Conservation (phyloP, 2,888 invertebrate species). For the Oligia latruncula region DNA sequence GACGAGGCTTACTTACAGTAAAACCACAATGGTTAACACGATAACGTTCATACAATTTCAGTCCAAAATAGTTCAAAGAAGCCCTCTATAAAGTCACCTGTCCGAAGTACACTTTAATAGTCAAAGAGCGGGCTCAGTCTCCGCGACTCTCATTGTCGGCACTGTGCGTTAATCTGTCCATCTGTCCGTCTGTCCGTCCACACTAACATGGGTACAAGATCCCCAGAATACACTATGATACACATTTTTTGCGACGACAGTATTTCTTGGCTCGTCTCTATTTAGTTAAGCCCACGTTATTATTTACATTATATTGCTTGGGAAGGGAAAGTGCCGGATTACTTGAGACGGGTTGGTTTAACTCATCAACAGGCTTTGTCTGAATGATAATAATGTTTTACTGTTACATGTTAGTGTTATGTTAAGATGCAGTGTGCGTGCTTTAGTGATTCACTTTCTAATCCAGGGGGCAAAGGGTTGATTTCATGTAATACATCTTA, state of each 20-base stretch:
- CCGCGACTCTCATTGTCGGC: constrained; percentile 69
- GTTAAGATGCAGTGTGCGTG: neutral
- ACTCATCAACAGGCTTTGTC: constrained; percentile 53
- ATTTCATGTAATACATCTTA: neutral
- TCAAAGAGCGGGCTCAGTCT: constrained; percentile 56
- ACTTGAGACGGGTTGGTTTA: constrained; percentile 35
- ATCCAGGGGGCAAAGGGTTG: neutral
- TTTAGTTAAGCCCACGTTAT: constrained; percentile 56
- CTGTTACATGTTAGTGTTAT: neutral
- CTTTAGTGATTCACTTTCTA: constrained; percentile 22
- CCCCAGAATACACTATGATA: constrained; percentile 65
- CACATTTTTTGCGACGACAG: constrained; percentile 65
- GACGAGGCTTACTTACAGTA: neutral
- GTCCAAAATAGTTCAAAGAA: constrained; percentile 45
- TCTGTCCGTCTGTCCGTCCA: constrained; percentile 76
- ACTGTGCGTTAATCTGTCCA: constrained; percentile 79
- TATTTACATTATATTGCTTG: constrained; percentile 57
- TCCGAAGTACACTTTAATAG: constrained; percentile 58
- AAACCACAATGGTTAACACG: neutral
- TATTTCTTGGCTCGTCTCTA: constrained; percentile 60
- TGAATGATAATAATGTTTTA: constrained; percentile 41
- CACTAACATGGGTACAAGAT: constrained; percentile 69
- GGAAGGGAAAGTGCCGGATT: constrained; percentile 36
- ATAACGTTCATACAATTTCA: neutral
- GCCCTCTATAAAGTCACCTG: constrained; percentile 40